These are phyloP conservation scores for Heliangelus exortis DNA, from an alignment of 2,797 vertebrate species.

Conservation along the genomic window DNA sequence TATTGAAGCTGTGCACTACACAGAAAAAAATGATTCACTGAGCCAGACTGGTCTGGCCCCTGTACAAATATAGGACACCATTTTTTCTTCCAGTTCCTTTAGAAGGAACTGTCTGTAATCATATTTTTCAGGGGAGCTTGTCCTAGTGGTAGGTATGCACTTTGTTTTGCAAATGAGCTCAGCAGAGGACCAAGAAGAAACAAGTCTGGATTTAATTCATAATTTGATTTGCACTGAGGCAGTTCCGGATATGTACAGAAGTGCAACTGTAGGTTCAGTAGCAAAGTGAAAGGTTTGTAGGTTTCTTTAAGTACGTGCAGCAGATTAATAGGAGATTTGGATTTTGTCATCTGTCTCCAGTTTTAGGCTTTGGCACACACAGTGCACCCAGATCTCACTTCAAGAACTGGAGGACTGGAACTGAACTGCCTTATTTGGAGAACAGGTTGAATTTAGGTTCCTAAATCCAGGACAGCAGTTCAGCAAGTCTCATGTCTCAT, in stretches of 20 bases:
- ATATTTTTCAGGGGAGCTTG: not conserved
- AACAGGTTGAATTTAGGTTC: not conserved
- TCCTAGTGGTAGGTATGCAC: not conserved
- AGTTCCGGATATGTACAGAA: not conserved
- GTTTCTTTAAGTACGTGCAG: not conserved
- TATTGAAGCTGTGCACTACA: not conserved
- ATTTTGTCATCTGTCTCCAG: not conserved
- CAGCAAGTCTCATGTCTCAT: not conserved
- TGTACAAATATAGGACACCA: not conserved
- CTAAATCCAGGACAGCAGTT: not conserved
- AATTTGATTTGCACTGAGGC: not conserved
- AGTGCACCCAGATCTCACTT: not conserved
- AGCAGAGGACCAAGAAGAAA: not conserved
- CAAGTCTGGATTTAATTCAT: not conserved
- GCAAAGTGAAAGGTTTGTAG: not conserved
- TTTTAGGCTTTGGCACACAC: not conserved
- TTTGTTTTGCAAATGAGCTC: not conserved
- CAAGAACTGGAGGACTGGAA: not conserved
- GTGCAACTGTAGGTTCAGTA: not conserved
- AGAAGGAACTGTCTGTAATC: not conserved
- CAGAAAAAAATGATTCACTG: not conserved
- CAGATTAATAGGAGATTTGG: not conserved
- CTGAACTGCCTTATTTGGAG: not conserved
- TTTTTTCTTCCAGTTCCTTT: not conserved
- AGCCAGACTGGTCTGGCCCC: not conserved